Evolutionary conservation across 37 sponge, comb jelly and placozoan genomes (phyloP).

Genomic region (Aphrocallistes beatrix): DNA sequence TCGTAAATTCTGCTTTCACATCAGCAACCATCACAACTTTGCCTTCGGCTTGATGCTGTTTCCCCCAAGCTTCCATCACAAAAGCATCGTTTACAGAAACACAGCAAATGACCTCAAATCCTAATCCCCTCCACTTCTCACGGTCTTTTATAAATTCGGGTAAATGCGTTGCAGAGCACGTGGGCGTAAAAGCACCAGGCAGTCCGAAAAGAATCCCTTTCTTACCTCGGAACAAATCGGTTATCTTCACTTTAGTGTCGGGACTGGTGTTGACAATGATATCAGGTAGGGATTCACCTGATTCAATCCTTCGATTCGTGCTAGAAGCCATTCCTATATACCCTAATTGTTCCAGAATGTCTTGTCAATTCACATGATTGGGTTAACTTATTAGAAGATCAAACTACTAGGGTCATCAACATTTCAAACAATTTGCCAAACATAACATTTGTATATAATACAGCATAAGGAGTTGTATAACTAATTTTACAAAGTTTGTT

Average conservation of each 20-base stretch:
- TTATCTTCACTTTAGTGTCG: constrained; percentile 55
- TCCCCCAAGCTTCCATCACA: constrained; percentile 91
- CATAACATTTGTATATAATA: too few species aligned
- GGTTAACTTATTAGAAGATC: too few species aligned
- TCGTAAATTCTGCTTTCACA: constrained; percentile 49
- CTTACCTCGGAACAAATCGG: constrained; percentile 70
- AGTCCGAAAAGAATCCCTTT: constrained; percentile 79
- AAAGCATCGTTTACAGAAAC: constrained; percentile 90
- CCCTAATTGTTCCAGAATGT: too few species aligned
- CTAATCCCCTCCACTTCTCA: constrained; percentile 32
- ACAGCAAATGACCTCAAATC: constrained; percentile 64
- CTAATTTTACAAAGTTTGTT: too few species aligned
- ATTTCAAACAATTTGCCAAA: too few species aligned
- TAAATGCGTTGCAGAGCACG: constrained; percentile 52
- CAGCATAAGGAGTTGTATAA: too few species aligned
- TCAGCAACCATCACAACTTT: constrained; percentile 83
- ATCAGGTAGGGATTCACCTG: background rate
- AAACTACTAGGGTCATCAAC: too few species aligned
- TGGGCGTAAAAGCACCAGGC: constrained; percentile 94
- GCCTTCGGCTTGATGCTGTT: constrained; percentile 38
- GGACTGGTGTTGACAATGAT: background rate
- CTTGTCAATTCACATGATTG: too few species aligned
- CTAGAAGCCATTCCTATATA: background rate
- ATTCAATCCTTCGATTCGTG: background rate
- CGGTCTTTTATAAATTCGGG: constrained; percentile 69